phyloP scores from a whole-genome alignment of 2,797 vertebrate species.

The Ctenosaura bakeri region DNA sequence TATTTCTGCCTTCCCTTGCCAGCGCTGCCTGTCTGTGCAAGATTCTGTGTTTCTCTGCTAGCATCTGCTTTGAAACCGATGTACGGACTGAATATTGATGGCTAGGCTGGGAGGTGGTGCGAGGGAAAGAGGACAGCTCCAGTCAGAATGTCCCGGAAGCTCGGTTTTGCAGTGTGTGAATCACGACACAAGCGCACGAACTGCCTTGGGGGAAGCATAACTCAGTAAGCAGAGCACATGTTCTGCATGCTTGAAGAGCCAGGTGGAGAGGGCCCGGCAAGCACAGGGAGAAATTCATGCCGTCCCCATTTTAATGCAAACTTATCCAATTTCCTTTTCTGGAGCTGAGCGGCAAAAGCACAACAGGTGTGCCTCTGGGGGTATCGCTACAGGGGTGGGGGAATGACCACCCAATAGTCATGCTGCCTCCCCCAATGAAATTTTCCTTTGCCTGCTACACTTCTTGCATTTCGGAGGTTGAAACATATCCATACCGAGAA shows the following conservation, averaged over 20 bases:
- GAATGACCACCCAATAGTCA: too few species aligned
- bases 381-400: too few species aligned
- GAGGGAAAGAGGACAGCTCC: not conserved
- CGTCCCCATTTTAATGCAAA: too few species aligned
- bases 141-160: not conserved
- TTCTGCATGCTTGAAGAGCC: not conserved
- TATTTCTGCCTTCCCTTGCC: not conserved
- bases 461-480: too few species aligned
- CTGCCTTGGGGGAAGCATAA: not conserved
- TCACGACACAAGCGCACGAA: not conserved
- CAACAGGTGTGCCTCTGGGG: too few species aligned
- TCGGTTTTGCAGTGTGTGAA: not conserved
- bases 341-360: too few species aligned
- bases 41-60: not conserved
- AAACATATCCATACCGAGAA: too few species aligned
- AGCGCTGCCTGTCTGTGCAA: not conserved
- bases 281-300: not conserved
- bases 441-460: too few species aligned
- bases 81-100: not conserved
- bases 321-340: too few species aligned
- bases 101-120: not conserved
- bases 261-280: not conserved
- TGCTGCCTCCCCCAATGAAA: too few species aligned
- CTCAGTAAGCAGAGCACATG: not conserved
- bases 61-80: not conserved